Base-by-base conservation (phyloP, 2,113 vertebrate species). In the Lethenteron reissneri region DNA sequence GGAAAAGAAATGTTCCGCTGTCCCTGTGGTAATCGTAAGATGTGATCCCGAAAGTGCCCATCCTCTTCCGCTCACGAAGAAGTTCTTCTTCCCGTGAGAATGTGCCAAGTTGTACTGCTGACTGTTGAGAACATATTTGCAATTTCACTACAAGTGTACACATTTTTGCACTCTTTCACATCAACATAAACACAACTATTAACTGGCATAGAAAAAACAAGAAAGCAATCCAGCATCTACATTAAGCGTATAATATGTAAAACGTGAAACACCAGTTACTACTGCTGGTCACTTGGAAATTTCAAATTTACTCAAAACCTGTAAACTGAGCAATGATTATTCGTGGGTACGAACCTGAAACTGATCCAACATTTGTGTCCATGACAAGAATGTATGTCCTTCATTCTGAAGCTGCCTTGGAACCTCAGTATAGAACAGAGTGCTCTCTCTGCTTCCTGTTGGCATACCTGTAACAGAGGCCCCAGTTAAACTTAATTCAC, bases 341-440 rank as follows among this genome's bases (percentile, higher is more conserved):
- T 6, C 58, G n/a, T 1, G 0, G 8, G 25, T 2, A 9, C 77
- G 74, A 70, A 97, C 92, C 92, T 97, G 92, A 74, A 97, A 97
- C 75, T 97, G 90, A 82, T 95, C 92, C 77, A 97, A 81, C 90
- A 97, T 95, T 82, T 97, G 92, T 73, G 95, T 96, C 92, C 92
- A 97, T 1, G 92, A 92, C 78, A 97, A 80, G 75, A 95, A 86
- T 70, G 92, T 78, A 71, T 91, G 79, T 13, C 90, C 86, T 78
- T 97, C 90, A 77, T 95, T 96, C 71, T 89, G 85, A 68, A 92
- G 81, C 83, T 97, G 94, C 82, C 85, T 91, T 75, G 92, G 92
- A 75, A 97, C 95, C 83, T 97, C 92, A 1, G 90, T 96, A 80
- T 94, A 97, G 73, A 97, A 87, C 72, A 97, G 84, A 12, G 92